phyloP scores from a whole-genome alignment of 2,888 invertebrate genomes.

The Agriopis marginaria region DNA sequence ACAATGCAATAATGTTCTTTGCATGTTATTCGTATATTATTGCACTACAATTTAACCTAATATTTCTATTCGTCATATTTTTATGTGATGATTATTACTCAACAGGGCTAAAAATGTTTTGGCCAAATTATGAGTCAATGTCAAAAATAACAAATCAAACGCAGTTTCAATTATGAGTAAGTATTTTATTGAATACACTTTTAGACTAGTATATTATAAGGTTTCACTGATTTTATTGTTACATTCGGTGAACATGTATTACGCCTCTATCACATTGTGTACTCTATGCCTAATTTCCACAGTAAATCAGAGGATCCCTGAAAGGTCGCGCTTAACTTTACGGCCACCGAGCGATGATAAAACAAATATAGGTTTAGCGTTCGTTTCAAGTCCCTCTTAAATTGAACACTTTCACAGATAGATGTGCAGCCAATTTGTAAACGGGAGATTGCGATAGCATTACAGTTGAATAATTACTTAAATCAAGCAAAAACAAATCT shows the following conservation, averaged over 20 bases:
- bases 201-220: too few relatives aligned
- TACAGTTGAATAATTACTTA: slow-evolving; percentile 8
- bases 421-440: slow-evolving; percentile 12
- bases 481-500: background rate
- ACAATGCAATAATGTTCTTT: too few relatives aligned
- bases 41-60: too few relatives aligned
- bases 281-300: slow-evolving; percentile 10
- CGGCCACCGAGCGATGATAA: slow-evolving; percentile 37
- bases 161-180: too few relatives aligned
- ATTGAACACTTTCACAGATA: slow-evolving; percentile 10
- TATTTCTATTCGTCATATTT: too few relatives aligned
- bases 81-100: too few relatives aligned
- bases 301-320: slow-evolving; percentile 42
- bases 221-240: background rate
- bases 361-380: slow-evolving; percentile 39
- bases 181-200: too few relatives aligned
- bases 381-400: slow-evolving; percentile 14
- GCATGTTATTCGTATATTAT: too few relatives aligned
- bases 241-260: background rate
- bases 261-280: background rate
- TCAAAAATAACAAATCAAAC: too few relatives aligned
- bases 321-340: slow-evolving; percentile 43
- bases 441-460: slow-evolving; percentile 2
- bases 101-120: too few relatives aligned
- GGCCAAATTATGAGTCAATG: too few relatives aligned